Evolutionary conservation across 2,888 invertebrate genomes (phyloP), one percentile per base, ranked within the genome.

Genomic region (Hirtodrosophila trivittata): DNA sequence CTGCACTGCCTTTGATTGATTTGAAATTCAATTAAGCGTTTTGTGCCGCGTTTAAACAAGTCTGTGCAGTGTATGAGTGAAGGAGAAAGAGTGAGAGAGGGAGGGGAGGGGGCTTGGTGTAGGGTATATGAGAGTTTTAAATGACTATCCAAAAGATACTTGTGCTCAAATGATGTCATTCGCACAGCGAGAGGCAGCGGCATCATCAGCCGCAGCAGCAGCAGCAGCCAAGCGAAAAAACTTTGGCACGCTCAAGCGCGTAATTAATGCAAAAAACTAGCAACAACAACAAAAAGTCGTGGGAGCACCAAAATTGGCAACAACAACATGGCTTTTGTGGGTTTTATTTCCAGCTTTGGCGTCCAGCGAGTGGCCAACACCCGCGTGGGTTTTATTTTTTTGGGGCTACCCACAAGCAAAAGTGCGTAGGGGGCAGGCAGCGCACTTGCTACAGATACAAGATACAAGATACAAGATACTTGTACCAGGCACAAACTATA

Each of bases 221-320:
- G 41, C 60, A 59, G 50, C 76, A 70, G 60, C 65, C 76, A 68
- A 64, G 58, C 60, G 51, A 33, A 55, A 66, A 64, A 58, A 64
- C 70, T 52, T 73, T 83, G 74, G 75, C 69, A 86, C 76, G 84
- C 77, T 83, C 84, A 83, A 69, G 75, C 86, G 82, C 86, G 85
- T 86, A 84, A 84, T 82, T 82, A 86, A 82, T 82, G 82, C 86
- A 86, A 73, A 77, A 74, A 64, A 52, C n/a, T 63, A 47, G 55
- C 59, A 70, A 18, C 35, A 43, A 18, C 47, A 52, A 26, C 47
- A 8, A 57, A 9, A 47, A 35, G 37, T 33, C 41, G n/a, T 6
- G 26, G 18, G 21, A 9, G 12, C 21, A 49, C 43, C 28, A 25
- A 35, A 21, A 30, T 35, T 21, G 37, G 30, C 41, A 50, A 58